A percentile compares a stretch with the other conserved stretches of the same genome.
phyloP scores from a whole-genome alignment of 2,888 invertebrate species.

The Tenthredo notha region DNA sequence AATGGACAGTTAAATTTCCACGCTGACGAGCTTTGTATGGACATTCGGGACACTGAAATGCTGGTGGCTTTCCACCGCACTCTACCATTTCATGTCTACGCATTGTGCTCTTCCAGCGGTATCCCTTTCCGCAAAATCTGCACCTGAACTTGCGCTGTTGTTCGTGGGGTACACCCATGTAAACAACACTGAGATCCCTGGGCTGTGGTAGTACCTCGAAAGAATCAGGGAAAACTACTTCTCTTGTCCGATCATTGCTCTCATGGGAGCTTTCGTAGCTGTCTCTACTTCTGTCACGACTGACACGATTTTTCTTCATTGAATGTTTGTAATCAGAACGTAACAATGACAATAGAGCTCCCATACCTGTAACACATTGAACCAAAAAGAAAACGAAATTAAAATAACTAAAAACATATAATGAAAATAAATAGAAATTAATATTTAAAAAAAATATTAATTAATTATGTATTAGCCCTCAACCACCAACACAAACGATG shows the following conservation, averaged over 20 bases:
- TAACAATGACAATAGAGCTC: conserved; percentile 73
- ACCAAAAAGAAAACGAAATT: conserved; percentile 66
- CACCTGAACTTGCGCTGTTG: conserved; percentile 86
- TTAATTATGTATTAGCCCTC: conserved; percentile 67
- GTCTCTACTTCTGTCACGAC: conserved; percentile 42
- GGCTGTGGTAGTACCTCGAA: conserved; percentile 77
- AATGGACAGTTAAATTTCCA: conserved; percentile 90
- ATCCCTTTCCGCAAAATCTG: conserved; percentile 91
- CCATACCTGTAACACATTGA: conserved; percentile 76
- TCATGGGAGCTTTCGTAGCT: conserved; percentile 60
- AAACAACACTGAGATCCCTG: conserved; percentile 75
- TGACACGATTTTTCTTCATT: conserved; percentile 61
- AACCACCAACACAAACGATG: conserved; percentile 77
- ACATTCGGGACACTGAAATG: conserved; percentile 90
- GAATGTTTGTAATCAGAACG: conserved; percentile 73
- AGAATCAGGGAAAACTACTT: conserved; percentile 76
- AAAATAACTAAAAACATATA: conserved; percentile 56
- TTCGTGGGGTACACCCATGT: conserved; percentile 80
- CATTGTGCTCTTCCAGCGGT: conserved; percentile 92
- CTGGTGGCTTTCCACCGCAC: conserved; percentile 91
- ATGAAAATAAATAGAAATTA: conserved; percentile 40
- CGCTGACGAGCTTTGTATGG: conserved; percentile 89
- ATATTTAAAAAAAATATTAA: conserved; percentile 26
- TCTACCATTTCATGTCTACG: conserved; percentile 91
- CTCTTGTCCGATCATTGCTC: conserved; percentile 66